phyloP scores from a whole-genome alignment of 1,140 invertebrate species.

The Neoseiulus cucumeris region DNA sequence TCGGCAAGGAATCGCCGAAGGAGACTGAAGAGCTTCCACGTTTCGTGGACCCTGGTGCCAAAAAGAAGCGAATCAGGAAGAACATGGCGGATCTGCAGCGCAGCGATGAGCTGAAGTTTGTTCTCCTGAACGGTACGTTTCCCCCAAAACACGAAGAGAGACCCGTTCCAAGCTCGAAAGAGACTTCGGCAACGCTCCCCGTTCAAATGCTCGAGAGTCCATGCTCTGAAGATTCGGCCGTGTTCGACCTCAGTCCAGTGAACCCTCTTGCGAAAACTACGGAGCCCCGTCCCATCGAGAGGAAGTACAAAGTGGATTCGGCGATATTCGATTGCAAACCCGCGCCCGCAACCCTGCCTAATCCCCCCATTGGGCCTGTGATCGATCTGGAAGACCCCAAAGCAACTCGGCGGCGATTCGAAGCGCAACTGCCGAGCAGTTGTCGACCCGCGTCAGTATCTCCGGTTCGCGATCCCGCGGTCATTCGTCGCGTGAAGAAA shows the following conservation, averaged over 20 bases:
- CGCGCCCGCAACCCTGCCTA: neutral
- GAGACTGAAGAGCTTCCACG: no score
- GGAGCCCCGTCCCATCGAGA: neutral
- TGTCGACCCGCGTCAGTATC: neutral
- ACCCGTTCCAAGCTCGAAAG: neutral
- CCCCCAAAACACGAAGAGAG: neutral
- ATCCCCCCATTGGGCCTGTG: neutral
- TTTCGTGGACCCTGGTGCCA: neutral
- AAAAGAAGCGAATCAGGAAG: neutral
- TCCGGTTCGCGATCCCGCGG: neutral
- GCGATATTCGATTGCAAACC: neutral
- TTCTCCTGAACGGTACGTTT: neutral
- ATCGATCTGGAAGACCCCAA: slow-evolving; percentile 2
- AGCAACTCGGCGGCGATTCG: neutral
- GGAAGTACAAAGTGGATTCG: neutral
- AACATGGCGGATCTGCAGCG: neutral
- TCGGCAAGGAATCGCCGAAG: no score
- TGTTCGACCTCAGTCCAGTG: neutral
- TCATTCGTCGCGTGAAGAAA: slow-evolving; percentile 5
- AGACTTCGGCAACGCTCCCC: neutral
- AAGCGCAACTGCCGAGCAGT: neutral
- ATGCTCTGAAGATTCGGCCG: slow-evolving; percentile 4
- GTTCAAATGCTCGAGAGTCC: neutral
- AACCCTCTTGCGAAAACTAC: neutral
- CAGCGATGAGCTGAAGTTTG: neutral